phyloP scores from a whole-genome alignment of 2,797 vertebrate genomes.

The Streptopelia turtur region DNA sequence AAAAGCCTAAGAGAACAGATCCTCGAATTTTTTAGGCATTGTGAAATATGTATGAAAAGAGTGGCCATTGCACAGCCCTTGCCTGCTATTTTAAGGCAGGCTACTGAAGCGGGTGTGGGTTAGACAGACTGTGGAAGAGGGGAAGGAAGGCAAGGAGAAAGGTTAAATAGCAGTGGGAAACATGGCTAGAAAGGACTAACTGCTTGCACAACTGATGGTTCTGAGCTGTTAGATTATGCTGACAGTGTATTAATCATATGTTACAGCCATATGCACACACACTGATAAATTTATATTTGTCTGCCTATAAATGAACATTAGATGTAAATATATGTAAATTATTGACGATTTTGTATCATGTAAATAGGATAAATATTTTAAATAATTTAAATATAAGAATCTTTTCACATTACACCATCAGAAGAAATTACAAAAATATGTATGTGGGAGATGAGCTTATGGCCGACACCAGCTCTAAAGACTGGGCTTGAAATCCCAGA shows the following conservation, averaged over 20 bases:
- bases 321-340: constrained; percentile 74
- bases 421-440: constrained; percentile 39
- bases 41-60: background rate
- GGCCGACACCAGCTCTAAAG: constrained; percentile 6
- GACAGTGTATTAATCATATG: constrained; percentile 74
- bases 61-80: background rate
- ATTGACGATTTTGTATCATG: constrained; percentile 60
- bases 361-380: constrained; percentile 69
- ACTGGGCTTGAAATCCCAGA: constrained; percentile 24
- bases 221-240: constrained; percentile 65
- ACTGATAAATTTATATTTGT: constrained; percentile 69
- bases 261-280: constrained; percentile 72
- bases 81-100: constrained; percentile 57
- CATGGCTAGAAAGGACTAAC: constrained; percentile 54
- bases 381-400: constrained; percentile 44
- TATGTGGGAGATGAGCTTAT: constrained; percentile 39
- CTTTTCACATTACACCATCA: constrained; percentile 18
- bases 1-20: background rate
- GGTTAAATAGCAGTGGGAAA: constrained; percentile 60
- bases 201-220: constrained; percentile 68
- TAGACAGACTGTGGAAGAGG: constrained; percentile 52
- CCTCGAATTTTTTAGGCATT: background rate
- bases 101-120: constrained; percentile 20
- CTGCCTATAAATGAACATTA: constrained; percentile 71
- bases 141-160: constrained; percentile 49